Percentiles rank a stretch among this genome's conserved stretches.
phyloP scores from a whole-genome alignment of 2,888 invertebrate species.

The Oscheius sp. region DNA sequence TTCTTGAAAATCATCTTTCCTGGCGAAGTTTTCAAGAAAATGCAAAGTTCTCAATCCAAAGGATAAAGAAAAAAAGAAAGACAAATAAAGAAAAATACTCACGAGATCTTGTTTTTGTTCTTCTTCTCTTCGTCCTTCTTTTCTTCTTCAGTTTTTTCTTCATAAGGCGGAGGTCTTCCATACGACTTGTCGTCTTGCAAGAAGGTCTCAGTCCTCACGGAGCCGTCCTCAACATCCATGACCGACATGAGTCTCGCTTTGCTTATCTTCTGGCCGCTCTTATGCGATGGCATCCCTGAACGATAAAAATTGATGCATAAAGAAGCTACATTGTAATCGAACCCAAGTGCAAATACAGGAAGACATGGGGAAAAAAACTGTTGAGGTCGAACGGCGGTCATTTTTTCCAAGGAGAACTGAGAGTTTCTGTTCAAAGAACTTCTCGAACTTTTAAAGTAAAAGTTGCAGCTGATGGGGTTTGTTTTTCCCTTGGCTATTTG shows the following conservation, averaged over 20 bases:
- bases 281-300: constrained; percentile 27
- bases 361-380: too few relatives aligned
- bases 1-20: background rate
- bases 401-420: too few relatives aligned
- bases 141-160: constrained; percentile 3
- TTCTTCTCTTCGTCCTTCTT: constrained; percentile 11
- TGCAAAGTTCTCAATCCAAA: background rate
- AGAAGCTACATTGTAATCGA: constrained; percentile 28
- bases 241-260: constrained; percentile 17
- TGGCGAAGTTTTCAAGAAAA: background rate
- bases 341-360: background rate
- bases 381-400: too few relatives aligned
- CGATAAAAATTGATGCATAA: constrained; percentile 19
- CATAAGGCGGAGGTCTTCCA: background rate
- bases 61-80: background rate
- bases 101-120: constrained; percentile 48
- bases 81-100: constrained; percentile 23
- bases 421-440: background rate
- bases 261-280: constrained; percentile 25
- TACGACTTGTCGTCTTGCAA: background rate
- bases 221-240: constrained; percentile 26
- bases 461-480: background rate
- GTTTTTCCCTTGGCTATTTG: background rate
- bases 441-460: background rate
- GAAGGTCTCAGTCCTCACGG: background rate